Evolutionary conservation across 1,140 invertebrate genomes (phyloP), one percentile per base, ranked within the genome.

Genomic region (Drosophila azteca): DNA sequence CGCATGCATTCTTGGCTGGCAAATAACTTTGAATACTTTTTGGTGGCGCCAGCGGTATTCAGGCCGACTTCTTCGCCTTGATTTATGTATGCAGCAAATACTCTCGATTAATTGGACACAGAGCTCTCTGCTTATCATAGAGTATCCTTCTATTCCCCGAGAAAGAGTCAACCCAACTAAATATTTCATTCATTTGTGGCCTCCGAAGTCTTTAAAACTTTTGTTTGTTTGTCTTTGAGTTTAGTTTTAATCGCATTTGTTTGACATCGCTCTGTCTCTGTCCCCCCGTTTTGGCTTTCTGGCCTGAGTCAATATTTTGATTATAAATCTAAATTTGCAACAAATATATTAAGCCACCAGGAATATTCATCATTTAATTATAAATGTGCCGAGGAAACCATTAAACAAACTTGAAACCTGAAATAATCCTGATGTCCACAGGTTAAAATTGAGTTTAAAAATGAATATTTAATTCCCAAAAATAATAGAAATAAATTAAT

Each of bases 1-100:
- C 17, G 17, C 17, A 20, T 20, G 17, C 17, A 83, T 83, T 76
- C 80, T 66, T 67, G 54, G 64, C 64, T 62, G 73, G 79, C 79
- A 82, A 82, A 82, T 82, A 82, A 71, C 79, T 82, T 83, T 82
- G 79, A 62, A 83, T 83, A 83, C 66, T 60, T 70, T 79, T 83
- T 74, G 50, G 50, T 59, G 61, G 70, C 80, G 72, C 54, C 74
- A 74, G 70, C 62, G 58, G 43, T 69, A 58, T 39, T 39, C 54
- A 70, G 51, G 35, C 35, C 35, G 35, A 39, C 35, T 39, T 60
- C 35, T 39, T 60, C 49, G 76, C 50, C 79, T 71, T 84, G 79
- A 84, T 83, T 83, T 84, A 83, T 83, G 80, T 84, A 83, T 83
- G 80, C 80, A 79, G 45, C 65, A 70, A 69, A 70, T 65, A 69